Evolutionary conservation across 2,888 invertebrate genomes (phyloP).

Genomic region (Chrysodeixis includens): DNA sequence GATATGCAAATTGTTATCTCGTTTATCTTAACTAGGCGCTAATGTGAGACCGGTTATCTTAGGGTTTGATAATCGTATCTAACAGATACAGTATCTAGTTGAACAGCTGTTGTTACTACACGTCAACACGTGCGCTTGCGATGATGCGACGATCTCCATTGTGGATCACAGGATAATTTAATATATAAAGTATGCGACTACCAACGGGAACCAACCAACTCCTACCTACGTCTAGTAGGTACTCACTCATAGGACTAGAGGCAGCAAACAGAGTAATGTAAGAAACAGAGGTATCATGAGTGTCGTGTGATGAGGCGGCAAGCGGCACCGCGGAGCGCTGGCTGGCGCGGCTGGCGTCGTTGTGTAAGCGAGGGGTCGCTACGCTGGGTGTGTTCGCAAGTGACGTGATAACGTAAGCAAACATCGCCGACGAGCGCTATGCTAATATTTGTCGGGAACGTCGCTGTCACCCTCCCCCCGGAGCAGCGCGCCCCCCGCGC

Average conservation of each 20-base stretch:
- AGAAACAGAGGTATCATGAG: neutral
- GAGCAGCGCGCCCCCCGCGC: slow-evolving; percentile 32
- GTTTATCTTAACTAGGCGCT: slow-evolving; percentile 87
- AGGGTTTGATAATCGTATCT: slow-evolving; percentile 85
- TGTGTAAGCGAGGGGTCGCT: slow-evolving; percentile 50
- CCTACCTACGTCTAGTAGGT: neutral
- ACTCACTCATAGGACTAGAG: neutral
- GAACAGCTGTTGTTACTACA: slow-evolving; percentile 66
- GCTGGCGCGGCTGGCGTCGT: slow-evolving; percentile 22
- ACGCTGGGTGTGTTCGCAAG: slow-evolving; percentile 71
- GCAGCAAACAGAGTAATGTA: neutral
- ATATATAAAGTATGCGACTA: neutral
- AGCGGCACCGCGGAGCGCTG: neutral
- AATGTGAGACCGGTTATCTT: slow-evolving; percentile 85
- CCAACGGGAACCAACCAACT: neutral
- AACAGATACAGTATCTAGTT: slow-evolving; percentile 81
- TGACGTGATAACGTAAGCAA: slow-evolving; percentile 78
- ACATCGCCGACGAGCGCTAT: slow-evolving; percentile 70
- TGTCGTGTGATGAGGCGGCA: neutral
- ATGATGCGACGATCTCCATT: slow-evolving; percentile 16
- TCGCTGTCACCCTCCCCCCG: slow-evolving; percentile 51
- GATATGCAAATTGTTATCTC: slow-evolving; percentile 88
- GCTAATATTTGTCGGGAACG: slow-evolving; percentile 81
- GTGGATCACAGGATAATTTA: neutral
- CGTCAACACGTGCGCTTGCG: slow-evolving; percentile 30